Conservation (phyloP, 1,140 invertebrate genomes). For the Caenorhabditis briggsae region DNA sequence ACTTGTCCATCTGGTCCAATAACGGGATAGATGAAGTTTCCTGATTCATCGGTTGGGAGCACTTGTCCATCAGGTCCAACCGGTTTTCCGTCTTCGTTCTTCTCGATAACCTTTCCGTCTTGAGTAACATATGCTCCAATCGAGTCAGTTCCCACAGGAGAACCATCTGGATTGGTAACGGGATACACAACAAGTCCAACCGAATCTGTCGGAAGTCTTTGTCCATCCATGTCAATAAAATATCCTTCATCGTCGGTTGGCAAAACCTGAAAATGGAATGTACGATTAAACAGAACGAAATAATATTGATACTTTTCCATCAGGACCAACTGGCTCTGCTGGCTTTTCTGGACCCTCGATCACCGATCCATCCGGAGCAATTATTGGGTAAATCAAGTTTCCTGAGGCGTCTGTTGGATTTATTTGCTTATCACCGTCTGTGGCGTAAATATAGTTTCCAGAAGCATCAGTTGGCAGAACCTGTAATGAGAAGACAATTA, state of each 20-base stretch:
- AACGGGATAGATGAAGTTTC: constrained; percentile 61
- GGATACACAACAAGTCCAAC: neutral
- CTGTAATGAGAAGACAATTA: neutral
- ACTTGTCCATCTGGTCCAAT: constrained; percentile 55
- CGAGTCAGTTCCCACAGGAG: neutral
- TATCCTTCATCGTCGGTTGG: constrained; percentile 53
- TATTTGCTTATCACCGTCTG: constrained; percentile 52
- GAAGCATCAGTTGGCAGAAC: constrained; percentile 66
- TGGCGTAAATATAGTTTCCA: constrained; percentile 59
- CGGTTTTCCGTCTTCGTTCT: constrained; percentile 65
- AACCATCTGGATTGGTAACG: neutral
- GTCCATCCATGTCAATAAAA: constrained; percentile 52
- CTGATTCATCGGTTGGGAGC: constrained; percentile 47
- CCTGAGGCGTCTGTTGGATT: constrained; percentile 54
- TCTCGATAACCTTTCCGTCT: constrained; percentile 69
- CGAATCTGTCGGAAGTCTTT: no score
- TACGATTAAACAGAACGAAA: no score
- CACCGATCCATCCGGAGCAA: constrained; percentile 15
- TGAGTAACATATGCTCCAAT: constrained; percentile 2
- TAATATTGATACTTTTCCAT: neutral
- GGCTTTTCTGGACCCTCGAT: no score
- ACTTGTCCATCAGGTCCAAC: constrained; percentile 54
- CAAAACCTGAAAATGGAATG: constrained; percentile 8
- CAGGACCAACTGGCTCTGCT: neutral
- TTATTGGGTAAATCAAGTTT: constrained; percentile 28